Conservation (phyloP, 2,113 vertebrate species). For the Chaenogobius annularis region DNA sequence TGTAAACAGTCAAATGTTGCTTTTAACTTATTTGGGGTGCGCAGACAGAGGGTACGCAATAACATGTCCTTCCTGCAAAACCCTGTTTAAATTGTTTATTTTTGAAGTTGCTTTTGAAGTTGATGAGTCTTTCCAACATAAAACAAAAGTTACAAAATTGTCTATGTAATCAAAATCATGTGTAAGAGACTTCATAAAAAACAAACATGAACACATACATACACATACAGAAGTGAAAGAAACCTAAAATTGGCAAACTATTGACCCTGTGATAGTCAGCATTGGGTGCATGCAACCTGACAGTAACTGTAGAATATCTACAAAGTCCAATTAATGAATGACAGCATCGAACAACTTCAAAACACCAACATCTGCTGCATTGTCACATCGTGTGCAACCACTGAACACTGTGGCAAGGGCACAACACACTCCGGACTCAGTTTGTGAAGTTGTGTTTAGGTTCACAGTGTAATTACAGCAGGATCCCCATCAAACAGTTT, state of each 20-base stretch:
- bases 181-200: constrained; percentile 80
- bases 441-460: constrained; percentile 73
- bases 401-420: constrained; percentile 55
- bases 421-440: constrained; percentile 60
- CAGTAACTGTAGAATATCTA: constrained; percentile 79
- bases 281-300: constrained; percentile 78
- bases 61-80: constrained; percentile 69
- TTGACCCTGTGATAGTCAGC: constrained; percentile 77
- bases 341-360: constrained; percentile 76
- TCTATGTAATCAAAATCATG: constrained; percentile 80
- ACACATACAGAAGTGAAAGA: constrained; percentile 75
- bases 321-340: constrained; percentile 73
- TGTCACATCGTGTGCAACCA: constrained; percentile 69
- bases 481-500: constrained; percentile 78
- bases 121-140: constrained; percentile 76
- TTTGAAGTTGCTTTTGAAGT: constrained; percentile 75
- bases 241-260: constrained; percentile 81
- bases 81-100: constrained; percentile 79
- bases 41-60: constrained; percentile 43
- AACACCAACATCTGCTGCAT: constrained; percentile 74
- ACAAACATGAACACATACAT: constrained; percentile 78
- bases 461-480: constrained; percentile 79
- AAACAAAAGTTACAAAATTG: constrained; percentile 81
- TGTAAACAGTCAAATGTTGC: too few species aligned
- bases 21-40: constrained; percentile 6